Conservation (phyloP, 2,113 vertebrate genomes). For the Oenanthe melanoleuca region DNA sequence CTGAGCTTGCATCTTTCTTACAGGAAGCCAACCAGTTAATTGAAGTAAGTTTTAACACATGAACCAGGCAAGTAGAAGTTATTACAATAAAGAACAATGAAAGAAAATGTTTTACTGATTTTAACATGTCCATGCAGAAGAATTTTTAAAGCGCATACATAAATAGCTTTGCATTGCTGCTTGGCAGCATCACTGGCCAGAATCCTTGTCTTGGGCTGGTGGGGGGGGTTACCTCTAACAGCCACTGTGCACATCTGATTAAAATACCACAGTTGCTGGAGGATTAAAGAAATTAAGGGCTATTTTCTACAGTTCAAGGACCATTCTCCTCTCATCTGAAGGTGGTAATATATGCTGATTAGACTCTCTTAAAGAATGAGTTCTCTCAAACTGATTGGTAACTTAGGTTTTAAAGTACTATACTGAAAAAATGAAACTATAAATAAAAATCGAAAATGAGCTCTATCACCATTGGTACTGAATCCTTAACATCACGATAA, state of each 20-base stretch:
- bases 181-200: neutral
- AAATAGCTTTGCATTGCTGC: neutral
- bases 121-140: neutral
- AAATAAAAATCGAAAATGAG: neutral
- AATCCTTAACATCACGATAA: neutral
- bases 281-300: neutral
- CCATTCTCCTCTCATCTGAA: neutral
- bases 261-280: neutral
- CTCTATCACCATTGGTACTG: neutral
- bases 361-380: neutral
- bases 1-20: neutral
- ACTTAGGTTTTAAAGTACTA: neutral
- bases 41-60: neutral
- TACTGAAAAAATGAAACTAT: neutral
- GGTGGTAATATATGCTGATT: neutral
- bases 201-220: neutral
- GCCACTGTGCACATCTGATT: neutral
- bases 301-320: neutral
- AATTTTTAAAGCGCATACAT: neutral
- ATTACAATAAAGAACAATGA: neutral
- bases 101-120: neutral
- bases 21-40: neutral
- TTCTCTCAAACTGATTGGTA: neutral
- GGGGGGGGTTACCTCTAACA: rapidly evolving
- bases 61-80: neutral